Evolutionary conservation across 2,888 invertebrate species (phyloP).

Genomic region (Lissonota sp.): DNA sequence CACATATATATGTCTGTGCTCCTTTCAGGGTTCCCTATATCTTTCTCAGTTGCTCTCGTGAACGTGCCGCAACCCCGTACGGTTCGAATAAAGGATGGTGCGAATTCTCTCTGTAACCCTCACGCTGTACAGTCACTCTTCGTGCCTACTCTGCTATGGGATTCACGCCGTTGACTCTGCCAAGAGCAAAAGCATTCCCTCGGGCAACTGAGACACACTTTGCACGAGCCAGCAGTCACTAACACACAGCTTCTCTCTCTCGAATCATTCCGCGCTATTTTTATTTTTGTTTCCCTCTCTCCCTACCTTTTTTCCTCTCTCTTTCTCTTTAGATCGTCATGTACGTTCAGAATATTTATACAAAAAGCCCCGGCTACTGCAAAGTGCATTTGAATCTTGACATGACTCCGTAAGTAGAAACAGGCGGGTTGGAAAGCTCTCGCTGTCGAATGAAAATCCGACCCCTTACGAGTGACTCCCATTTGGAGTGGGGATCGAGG

Average conservation of each 20-base stretch:
- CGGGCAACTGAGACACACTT: conserved; percentile 10
- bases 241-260: conserved; percentile 11
- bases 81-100: conserved; percentile 21
- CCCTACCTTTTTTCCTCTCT: too few species aligned
- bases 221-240: conserved; percentile 5
- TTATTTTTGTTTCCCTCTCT: conserved; percentile 43
- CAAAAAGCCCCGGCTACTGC: conserved; percentile 9
- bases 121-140: conserved; percentile 18
- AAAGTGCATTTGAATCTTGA: conserved; percentile 44
- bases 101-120: conserved; percentile 21
- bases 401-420: conserved; percentile 25
- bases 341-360: conserved; percentile 49
- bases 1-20: conserved; percentile 55
- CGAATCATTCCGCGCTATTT: conserved; percentile 41
- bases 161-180: conserved; percentile 15
- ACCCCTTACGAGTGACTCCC: conserved; percentile 23
- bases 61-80: conserved; percentile 3
- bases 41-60: conserved; percentile 29
- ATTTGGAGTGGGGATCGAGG: conserved; percentile 6
- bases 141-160: conserved; percentile 27
- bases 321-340: neutral
- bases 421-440: conserved; percentile 21
- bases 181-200: neutral
- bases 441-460: conserved; percentile 35
- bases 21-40: conserved; percentile 37